A percentile compares a stretch with the other conserved stretches of the same genome.
phyloP scores from a whole-genome alignment of 2,797 vertebrate genomes.

The Platalea minor region DNA sequence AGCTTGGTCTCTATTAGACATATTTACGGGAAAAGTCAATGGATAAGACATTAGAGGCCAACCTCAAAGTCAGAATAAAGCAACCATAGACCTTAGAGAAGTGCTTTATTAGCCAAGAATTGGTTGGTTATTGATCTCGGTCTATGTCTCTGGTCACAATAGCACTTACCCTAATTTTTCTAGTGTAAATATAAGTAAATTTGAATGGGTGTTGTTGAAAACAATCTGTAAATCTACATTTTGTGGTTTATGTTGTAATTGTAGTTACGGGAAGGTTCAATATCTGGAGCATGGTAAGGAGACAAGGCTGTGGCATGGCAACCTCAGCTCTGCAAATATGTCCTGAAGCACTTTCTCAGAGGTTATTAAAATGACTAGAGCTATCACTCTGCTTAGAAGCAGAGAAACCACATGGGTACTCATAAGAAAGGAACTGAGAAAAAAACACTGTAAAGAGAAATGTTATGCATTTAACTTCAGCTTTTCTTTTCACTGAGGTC shows the following conservation, averaged over 20 bases:
- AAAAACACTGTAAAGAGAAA: constrained; percentile 49
- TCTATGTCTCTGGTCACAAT: constrained; percentile 96
- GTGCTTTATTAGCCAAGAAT: constrained; percentile 99
- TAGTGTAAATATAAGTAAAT: constrained; percentile 99
- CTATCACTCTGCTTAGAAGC: constrained; percentile 75
- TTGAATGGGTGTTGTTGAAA: constrained; percentile 96
- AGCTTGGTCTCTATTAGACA: constrained; percentile 79
- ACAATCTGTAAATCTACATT: constrained; percentile 95
- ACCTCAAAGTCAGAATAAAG: constrained; percentile 94
- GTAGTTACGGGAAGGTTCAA: constrained; percentile 99
- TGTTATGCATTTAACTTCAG: constrained; percentile 70
- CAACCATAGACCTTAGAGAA: constrained; percentile 94
- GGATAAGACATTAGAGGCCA: constrained; percentile 95
- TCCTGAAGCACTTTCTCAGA: constrained; percentile 80
- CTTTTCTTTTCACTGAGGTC: constrained; percentile 67
- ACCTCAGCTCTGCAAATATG: constrained; percentile 83
- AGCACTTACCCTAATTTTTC: constrained; percentile 99
- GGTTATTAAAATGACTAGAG: constrained; percentile 77
- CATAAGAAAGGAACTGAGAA: constrained; percentile 63
- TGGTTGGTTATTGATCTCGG: constrained; percentile 97
- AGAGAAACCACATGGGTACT: constrained; percentile 77
- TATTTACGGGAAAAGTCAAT: constrained; percentile 96
- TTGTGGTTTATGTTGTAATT: constrained; percentile 96
- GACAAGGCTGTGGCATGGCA: constrained; percentile 91
- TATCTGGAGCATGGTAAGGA: constrained; percentile 92